Conservation (phyloP, 2,888 invertebrate species). For the Margaritifera margaritifera region DNA sequence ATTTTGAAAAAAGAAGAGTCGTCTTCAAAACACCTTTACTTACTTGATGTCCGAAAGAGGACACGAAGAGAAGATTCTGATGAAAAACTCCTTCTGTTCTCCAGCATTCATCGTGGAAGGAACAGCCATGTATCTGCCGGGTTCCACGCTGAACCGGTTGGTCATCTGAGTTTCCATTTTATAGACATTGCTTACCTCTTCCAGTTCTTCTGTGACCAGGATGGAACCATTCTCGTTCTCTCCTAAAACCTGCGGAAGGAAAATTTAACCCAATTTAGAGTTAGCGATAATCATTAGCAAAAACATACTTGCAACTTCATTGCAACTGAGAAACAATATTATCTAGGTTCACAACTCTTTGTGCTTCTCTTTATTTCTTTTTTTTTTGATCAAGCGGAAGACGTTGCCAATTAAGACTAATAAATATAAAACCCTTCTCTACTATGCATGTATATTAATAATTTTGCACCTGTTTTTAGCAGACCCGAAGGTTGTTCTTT, state of each 20-base stretch:
- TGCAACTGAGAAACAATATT: too few relatives aligned
- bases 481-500: too few relatives aligned
- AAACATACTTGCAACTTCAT: too few relatives aligned
- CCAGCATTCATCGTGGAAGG: slow-evolving; percentile 55
- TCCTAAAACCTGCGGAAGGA: slow-evolving; percentile 31
- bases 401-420: too few relatives aligned
- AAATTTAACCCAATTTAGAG: too few relatives aligned
- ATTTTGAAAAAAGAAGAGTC: too few relatives aligned
- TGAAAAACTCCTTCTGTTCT: slow-evolving; percentile 52
- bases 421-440: too few relatives aligned
- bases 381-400: too few relatives aligned
- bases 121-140: slow-evolving; percentile 55
- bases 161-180: slow-evolving; percentile 44
- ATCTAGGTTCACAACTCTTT: too few relatives aligned
- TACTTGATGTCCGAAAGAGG: slow-evolving; percentile 50
- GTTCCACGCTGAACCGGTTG: slow-evolving; percentile 42
- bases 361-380: not conserved
- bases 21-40: not conserved
- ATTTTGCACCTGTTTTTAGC: too few relatives aligned
- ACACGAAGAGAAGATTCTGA: slow-evolving; percentile 51
- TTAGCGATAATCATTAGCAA: too few relatives aligned
- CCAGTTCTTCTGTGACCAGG: slow-evolving; percentile 39
- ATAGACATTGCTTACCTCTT: slow-evolving; percentile 52
- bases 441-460: too few relatives aligned
- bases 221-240: slow-evolving; percentile 15